phyloP scores from a whole-genome alignment of 2,797 vertebrate genomes.

The Apodemus agrarius region DNA sequence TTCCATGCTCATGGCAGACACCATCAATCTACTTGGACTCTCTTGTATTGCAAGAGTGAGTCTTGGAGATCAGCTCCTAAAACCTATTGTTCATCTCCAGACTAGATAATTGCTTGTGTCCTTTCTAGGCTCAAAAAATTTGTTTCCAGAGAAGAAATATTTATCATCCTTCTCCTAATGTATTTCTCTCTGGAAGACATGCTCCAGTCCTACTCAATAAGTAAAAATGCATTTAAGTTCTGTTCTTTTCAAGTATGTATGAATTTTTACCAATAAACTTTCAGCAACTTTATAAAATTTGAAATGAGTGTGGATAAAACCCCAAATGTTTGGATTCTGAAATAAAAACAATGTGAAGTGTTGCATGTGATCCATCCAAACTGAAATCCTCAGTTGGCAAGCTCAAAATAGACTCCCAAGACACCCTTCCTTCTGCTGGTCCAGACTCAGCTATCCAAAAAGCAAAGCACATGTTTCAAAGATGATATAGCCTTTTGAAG shows the following conservation, averaged over 20 bases:
- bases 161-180: conserved; percentile 36
- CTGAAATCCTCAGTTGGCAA: conserved; percentile 65
- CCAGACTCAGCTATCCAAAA: not conserved
- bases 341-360: conserved; percentile 63
- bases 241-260: conserved; percentile 33
- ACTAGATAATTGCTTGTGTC: conserved; percentile 33
- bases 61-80: conserved; percentile 26
- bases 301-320: conserved; percentile 68
- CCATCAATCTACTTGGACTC: not conserved
- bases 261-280: conserved; percentile 70
- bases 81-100: conserved; percentile 23
- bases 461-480: conserved; percentile 2
- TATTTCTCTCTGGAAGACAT: conserved; percentile 53
- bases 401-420: conserved; percentile 32
- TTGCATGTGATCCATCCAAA: conserved; percentile 51
- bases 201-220: not conserved
- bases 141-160: conserved; percentile 34
- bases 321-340: conserved; percentile 72
- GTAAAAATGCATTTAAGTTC: conserved; percentile 20
- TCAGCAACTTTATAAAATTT: conserved; percentile 71
- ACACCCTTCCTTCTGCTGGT: not conserved
- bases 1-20: not conserved
- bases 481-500: not conserved
- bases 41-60: not conserved
- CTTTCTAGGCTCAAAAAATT: not conserved